Percentiles rank a stretch among this genome's conserved stretches.
Conservation (phyloP, 2,113 vertebrate genomes). For the Gambusia affinis region DNA sequence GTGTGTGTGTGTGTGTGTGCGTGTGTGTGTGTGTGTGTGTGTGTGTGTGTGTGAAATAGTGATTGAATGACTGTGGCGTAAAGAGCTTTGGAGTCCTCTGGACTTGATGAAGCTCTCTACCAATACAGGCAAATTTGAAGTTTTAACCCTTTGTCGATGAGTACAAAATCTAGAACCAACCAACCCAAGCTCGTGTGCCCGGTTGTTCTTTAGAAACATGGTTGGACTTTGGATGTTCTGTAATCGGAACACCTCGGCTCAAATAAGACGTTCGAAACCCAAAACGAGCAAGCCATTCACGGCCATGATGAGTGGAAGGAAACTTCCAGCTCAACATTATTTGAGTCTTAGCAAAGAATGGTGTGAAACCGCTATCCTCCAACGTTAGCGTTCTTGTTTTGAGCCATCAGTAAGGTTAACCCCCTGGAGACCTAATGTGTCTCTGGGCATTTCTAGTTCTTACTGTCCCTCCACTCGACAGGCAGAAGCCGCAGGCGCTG, state of each 20-base stretch:
- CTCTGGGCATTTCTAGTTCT: background rate
- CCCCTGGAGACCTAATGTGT: background rate
- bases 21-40: no score
- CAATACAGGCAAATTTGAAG: background rate
- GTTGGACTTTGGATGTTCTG: no score
- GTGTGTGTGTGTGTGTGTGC: no score
- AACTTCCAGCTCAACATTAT: background rate
- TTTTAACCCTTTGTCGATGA: no score
- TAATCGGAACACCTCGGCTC: no score
- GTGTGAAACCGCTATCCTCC: background rate
- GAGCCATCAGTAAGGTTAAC: background rate
- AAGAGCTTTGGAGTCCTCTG: no score
- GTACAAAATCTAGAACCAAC: background rate
- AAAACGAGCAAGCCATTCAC: background rate
- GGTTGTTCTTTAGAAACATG: background rate
- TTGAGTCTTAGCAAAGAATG: background rate
- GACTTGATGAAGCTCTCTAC: no score
- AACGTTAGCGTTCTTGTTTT: background rate
- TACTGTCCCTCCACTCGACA: background rate
- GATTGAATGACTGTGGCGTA: no score
- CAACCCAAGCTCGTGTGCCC: background rate
- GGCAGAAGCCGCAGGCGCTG: background rate
- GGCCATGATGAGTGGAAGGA: background rate
- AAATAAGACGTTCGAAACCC: background rate
- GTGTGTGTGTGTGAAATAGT: no score